Evolutionary conservation across 2,797 vertebrate species (phyloP).

Genomic region (Knipowitschia caucasica): DNA sequence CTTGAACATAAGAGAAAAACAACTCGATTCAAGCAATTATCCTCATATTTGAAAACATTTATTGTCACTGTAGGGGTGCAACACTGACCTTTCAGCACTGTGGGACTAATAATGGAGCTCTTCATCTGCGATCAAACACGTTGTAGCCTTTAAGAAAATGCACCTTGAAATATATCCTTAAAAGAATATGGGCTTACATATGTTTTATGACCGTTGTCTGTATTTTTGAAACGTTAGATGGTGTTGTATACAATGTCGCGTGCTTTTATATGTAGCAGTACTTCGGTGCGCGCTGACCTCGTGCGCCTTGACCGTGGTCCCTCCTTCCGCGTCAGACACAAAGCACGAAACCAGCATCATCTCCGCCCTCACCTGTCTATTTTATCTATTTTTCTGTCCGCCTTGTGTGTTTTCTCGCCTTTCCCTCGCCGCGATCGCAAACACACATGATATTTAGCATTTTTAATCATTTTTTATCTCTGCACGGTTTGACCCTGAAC

Average conservation of each 20-base stretch:
- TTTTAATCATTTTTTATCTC: not conserved
- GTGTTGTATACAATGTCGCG: not conserved
- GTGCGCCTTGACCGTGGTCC: conserved; percentile 48
- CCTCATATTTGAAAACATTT: too few species aligned
- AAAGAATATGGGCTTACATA: too few species aligned
- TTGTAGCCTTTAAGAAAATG: too few species aligned
- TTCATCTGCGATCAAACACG: too few species aligned
- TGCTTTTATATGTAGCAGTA: conserved; percentile 33
- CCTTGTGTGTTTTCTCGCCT: conserved; percentile 16
- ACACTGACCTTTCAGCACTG: too few species aligned
- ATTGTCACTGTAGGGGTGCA: too few species aligned
- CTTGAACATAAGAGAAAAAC: too few species aligned
- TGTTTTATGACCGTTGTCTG: not conserved
- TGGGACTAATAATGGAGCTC: too few species aligned
- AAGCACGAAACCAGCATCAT: conserved; percentile 65
- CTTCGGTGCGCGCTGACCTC: rapidly evolving
- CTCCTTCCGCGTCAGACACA: conserved; percentile 44
- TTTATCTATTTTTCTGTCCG: conserved; percentile 34
- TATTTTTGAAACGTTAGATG: not conserved
- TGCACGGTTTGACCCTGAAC: too few species aligned
- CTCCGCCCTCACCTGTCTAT: conserved; percentile 64
- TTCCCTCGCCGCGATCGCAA: not conserved
- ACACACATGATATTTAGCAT: not conserved
- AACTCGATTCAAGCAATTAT: too few species aligned
- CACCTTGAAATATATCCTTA: too few species aligned